Evolutionary conservation across 2,113 vertebrate species (phyloP), one percentile per base, ranked within the genome.

Genomic region (Sialia sialis): DNA sequence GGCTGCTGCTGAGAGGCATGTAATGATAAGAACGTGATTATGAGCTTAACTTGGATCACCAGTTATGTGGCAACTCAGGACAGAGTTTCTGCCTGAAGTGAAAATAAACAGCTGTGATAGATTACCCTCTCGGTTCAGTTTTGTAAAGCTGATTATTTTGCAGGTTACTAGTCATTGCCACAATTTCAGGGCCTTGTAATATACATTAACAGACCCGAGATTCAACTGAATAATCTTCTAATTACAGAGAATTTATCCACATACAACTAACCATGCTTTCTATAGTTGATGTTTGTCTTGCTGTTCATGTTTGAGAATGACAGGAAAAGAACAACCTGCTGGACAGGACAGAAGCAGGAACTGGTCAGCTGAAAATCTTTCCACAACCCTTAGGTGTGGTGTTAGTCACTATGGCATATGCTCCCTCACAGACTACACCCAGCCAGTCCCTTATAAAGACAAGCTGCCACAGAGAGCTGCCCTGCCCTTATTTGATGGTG

Each of bases 21-120:
- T 52, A 81, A 87, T 36, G 55, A 69, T 72, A 97, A 83, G 81
- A 94, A 92, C 4, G 29, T 46, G 69, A 86, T 90, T 90, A 84
- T 69, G 52, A 60, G 92, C 64, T 95, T 94, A 94, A 89, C 52
- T 77, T 49, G 66, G 86, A 75, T 93, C 77, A 77, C 54, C 59
- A 46, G 62, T 84, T 93, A 64, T 27, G 13, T 30, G 63, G 82
- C 95, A 87, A 59, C 59, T 84, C 25, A 26, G 93, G 82, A 96
- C 91, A 93, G 63, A 52, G 46, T 75, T 97, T 72, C 82, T 56
- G 56, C 51, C 34, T 14, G 48, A 43, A 58, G 43, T 34, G 36
- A 87, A 44, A 58, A 94, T 12, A 63, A 83, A 68, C 13, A 58
- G 69, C 49, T 58, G 27, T 68, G 26, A 49, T 5, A 70, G 46